Evolutionary conservation across 2,888 invertebrate species (phyloP), one percentile per base, ranked within the genome.

Genomic region (Phengaris alcon): DNA sequence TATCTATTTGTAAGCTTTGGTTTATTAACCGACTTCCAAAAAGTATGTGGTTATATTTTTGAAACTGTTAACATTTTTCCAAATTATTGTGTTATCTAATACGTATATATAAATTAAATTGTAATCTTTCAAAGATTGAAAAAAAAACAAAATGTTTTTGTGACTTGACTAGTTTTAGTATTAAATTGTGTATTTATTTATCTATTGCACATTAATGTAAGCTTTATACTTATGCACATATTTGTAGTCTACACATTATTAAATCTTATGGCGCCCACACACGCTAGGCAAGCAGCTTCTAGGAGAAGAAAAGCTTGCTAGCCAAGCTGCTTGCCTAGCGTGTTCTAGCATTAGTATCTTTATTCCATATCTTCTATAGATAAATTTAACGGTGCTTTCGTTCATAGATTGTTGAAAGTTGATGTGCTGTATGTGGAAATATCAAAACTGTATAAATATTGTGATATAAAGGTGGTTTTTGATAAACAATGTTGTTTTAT

Each of bases 351-450:
- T 70, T 46, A 54, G 64, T 44, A 12, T 64, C n/a, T 68, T 48
- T 35, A 22, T 57, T 68, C 74, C 51, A 54, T 74, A 68, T 68
- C 35, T 75, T 76, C 15, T 69, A 70, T 79, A 77, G 77, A 79
- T 76, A 76, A 77, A 87, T 84, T 86, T 86, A 85, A 86, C 87
- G 90, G 90, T 90, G 90, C 89, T 89, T 90, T 84, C 79, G 88
- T 90, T 90, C 86, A 90, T 86, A 88, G 87, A 88, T 88, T 85
- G 86, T 87, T 81, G 77, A 35, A 85, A 72, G 72, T 79, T 81
- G 74, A 75, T 78, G 78, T 79, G 77, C 82, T 79, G 80, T 80
- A 80, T 79, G 80, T 82, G 81, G 78, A 81, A 81, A 78, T 80
- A 82, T 79, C 81, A 81, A 69, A 57, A 79, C 80, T 87, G 84